Evolutionary conservation across 2,888 invertebrate species (phyloP).

Genomic region (Geotrupes spiniger): DNA sequence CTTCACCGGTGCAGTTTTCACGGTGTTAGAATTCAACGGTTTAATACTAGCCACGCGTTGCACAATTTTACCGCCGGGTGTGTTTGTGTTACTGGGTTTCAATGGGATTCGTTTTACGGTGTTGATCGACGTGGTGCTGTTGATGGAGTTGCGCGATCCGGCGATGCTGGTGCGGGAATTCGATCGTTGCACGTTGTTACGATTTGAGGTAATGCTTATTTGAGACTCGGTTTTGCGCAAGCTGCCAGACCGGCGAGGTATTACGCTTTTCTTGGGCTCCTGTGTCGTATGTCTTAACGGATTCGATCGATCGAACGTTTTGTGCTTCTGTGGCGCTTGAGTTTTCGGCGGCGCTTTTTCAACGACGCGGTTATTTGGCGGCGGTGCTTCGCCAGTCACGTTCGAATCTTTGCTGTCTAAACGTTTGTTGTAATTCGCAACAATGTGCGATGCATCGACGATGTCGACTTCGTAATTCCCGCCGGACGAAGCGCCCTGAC

Average conservation of each 20-base stretch:
- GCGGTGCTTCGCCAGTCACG: constrained; percentile 28
- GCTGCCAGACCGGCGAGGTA: constrained; percentile 47
- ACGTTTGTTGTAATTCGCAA: constrained; percentile 33
- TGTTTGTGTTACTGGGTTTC: constrained; percentile 42
- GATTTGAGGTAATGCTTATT: constrained; percentile 20
- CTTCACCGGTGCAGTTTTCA: constrained; percentile 45
- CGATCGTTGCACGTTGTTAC: constrained; percentile 64
- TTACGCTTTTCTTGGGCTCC: constrained; percentile 40
- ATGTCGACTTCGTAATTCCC: constrained; percentile 55
- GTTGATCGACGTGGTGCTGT: constrained; percentile 74
- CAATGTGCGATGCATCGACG: constrained; percentile 44
- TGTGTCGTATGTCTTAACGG: constrained; percentile 35
- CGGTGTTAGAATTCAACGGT: constrained; percentile 36
- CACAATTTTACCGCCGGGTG: constrained; percentile 21
- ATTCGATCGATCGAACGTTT: constrained; percentile 36
- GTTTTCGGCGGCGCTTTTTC: not conserved
- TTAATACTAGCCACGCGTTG: constrained; percentile 33
- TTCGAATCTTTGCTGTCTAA: constrained; percentile 28
- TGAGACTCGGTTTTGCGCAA: constrained; percentile 46
- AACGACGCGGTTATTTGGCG: constrained; percentile 21
- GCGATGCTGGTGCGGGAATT: constrained; percentile 76
- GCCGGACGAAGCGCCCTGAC: constrained; percentile 80
- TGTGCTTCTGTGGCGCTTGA: constrained; percentile 4
- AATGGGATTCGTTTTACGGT: constrained; percentile 70
- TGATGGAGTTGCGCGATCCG: constrained; percentile 80